phyloP scores from a whole-genome alignment of 37 sponge, comb jelly and placozoan genomes.

The Oscarella lobularis region DNA sequence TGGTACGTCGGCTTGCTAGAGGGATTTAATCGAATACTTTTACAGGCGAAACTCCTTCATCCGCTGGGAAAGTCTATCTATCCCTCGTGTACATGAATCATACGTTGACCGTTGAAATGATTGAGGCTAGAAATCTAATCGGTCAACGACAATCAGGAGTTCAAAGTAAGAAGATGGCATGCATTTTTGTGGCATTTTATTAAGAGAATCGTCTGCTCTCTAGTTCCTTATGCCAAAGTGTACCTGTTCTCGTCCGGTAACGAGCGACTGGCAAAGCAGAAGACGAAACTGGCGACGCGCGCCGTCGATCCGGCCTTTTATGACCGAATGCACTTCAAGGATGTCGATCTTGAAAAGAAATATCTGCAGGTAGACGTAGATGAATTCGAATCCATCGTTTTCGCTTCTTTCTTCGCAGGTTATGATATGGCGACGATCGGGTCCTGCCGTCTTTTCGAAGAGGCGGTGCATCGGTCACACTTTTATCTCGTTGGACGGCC shows the following conservation, averaged over 20 bases:
- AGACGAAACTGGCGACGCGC: neutral
- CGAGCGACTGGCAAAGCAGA: neutral
- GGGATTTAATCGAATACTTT: neutral
- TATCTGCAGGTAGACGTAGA: neutral
- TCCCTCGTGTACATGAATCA: neutral
- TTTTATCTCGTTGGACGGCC: neutral
- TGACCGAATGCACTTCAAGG: neutral
- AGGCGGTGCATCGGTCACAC: neutral
- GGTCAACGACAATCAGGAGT: neutral
- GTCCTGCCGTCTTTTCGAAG: neutral
- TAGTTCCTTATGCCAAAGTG: neutral
- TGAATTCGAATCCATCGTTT: neutral
- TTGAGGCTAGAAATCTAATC: neutral
- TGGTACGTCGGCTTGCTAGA: neutral
- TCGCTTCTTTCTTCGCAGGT: neutral
- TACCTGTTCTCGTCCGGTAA: neutral
- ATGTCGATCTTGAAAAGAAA: neutral
- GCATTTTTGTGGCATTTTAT: neutral
- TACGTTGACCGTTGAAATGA: neutral
- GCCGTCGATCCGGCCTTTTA: neutral
- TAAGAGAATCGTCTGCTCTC: neutral
- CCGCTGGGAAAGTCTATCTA: neutral
- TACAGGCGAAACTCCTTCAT: neutral
- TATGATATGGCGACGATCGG: neutral
- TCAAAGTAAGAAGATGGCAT: neutral